These are phyloP conservation scores for Lochmaea crataegi DNA, from an alignment of 2,888 invertebrate genomes.

Conservation along the genomic window DNA sequence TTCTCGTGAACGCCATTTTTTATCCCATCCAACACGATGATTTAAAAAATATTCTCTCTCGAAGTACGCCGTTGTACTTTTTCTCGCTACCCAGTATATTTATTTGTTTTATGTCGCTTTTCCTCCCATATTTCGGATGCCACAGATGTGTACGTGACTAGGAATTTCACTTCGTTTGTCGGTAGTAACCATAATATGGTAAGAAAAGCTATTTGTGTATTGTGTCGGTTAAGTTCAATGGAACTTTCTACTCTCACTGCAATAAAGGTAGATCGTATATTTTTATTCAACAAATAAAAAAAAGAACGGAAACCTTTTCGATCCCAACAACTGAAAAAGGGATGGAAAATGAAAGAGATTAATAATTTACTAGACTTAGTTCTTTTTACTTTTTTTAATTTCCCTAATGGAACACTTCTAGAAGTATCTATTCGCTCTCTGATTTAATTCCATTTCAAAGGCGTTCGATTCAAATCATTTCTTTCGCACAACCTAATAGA, in stretches of 20 bases:
- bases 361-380: not conserved
- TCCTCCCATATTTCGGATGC: too few relatives aligned
- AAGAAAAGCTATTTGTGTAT: too few relatives aligned
- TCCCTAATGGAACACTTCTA: not conserved
- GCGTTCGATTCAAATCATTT: not conserved
- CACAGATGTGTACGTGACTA: too few relatives aligned
- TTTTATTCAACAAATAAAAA: not conserved
- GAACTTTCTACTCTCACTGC: not conserved
- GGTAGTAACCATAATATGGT: too few relatives aligned
- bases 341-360: not conserved
- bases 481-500: not conserved
- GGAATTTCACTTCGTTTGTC: too few relatives aligned
- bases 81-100: too few relatives aligned
- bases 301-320: not conserved
- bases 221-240: too few relatives aligned
- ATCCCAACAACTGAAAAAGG: not conserved
- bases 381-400: not conserved
- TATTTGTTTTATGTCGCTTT: too few relatives aligned
- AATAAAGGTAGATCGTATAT: slow-evolving; percentile 1
- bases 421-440: not conserved
- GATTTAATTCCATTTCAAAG: not conserved
- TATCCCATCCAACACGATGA: too few relatives aligned
- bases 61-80: too few relatives aligned
- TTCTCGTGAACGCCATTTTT: too few relatives aligned
- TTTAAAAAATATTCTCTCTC: too few relatives aligned